These are phyloP conservation scores for Luehdorfia chinensis DNA, from an alignment of 1,140 invertebrate genomes.

Conservation along the genomic window DNA sequence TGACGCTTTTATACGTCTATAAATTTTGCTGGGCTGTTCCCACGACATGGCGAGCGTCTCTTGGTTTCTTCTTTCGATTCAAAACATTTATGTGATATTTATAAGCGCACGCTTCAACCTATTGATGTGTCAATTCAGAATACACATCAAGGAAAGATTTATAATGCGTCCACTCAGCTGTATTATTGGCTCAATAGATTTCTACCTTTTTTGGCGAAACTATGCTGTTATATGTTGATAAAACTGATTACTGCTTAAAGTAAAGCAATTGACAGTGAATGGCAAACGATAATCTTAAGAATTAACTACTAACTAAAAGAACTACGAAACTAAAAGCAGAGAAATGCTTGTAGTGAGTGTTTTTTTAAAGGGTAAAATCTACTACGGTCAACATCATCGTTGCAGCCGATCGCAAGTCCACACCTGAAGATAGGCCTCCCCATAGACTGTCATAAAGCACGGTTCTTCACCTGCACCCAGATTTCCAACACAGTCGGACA, in stretches of 20 bases:
- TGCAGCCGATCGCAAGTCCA: too few relatives aligned
- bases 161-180: background rate
- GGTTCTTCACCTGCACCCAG: too few relatives aligned
- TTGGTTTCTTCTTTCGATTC: slow-evolving; percentile 3
- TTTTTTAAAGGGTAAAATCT: too few relatives aligned
- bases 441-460: too few relatives aligned
- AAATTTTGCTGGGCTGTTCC: background rate
- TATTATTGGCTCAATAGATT: background rate
- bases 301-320: too few relatives aligned
- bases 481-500: too few relatives aligned
- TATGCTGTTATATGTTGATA: background rate
- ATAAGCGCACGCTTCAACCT: background rate
- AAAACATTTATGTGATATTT: background rate
- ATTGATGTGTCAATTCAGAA: slow-evolving; percentile 6
- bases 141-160: background rate
- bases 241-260: background rate
- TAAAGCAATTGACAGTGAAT: background rate
- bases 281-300: background rate
- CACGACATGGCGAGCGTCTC: background rate
- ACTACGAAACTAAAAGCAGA: too few relatives aligned
- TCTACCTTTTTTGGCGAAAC: background rate
- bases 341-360: too few relatives aligned
- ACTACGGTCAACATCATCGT: too few relatives aligned
- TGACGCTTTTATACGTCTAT: background rate
- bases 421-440: too few relatives aligned